Evolutionary conservation across 2,888 invertebrate genomes (phyloP).

Genomic region (Cerastoderma edule): DNA sequence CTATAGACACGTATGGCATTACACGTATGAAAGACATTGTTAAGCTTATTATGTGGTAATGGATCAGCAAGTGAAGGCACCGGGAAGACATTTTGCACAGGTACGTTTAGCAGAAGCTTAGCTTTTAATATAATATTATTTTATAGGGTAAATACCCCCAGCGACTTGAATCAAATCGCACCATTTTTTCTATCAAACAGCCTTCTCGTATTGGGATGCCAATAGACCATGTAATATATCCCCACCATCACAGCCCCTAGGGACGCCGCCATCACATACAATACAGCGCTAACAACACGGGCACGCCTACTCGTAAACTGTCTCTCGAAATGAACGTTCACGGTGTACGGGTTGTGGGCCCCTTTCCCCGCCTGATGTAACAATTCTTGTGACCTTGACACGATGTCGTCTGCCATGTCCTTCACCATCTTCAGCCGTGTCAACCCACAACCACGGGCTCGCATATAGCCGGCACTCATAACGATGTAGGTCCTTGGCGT

Average conservation of each 20-base stretch:
- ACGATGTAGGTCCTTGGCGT: too few species aligned
- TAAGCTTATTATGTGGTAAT: too few species aligned
- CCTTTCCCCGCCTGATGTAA: slow-evolving; percentile 7
- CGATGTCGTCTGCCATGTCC: slow-evolving; percentile 15
- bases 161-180: too few species aligned
- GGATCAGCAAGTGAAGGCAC: too few species aligned
- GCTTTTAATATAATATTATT: too few species aligned
- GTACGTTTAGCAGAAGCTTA: too few species aligned
- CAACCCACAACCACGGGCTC: not conserved
- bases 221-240: slow-evolving; percentile 5
- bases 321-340: slow-evolving; percentile 11
- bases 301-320: slow-evolving; percentile 10
- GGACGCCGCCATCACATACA: slow-evolving; percentile 17
- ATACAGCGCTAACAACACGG: not conserved
- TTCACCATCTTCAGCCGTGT: slow-evolving; percentile 18
- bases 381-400: slow-evolving; percentile 24
- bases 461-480: too few species aligned
- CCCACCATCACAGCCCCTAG: slow-evolving; percentile 7
- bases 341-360: slow-evolving; percentile 8
- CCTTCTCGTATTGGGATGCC: slow-evolving; percentile 19
- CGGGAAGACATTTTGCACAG: too few species aligned
- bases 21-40: too few species aligned
- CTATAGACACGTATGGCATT: too few species aligned
- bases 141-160: too few species aligned
- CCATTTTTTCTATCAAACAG: slow-evolving; percentile 7